These are phyloP conservation scores for Zelleria hepariella DNA, from an alignment of 2,888 invertebrate genomes.

Conservation along the genomic window DNA sequence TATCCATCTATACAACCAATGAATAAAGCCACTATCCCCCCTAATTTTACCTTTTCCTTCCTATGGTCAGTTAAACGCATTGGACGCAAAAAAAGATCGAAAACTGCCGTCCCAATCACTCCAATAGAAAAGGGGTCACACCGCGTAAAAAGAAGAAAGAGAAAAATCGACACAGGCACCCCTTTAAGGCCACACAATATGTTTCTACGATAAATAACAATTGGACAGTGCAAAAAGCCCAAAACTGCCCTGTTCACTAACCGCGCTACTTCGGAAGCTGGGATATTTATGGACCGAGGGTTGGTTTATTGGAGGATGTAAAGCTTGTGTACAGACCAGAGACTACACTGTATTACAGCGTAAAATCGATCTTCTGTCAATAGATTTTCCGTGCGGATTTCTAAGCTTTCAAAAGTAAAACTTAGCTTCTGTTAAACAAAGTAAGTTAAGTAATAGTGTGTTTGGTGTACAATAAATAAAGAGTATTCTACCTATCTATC, in stretches of 20 bases:
- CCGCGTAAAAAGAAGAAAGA: neutral
- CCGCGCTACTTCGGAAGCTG: constrained; percentile 64
- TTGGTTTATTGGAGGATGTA: constrained; percentile 48
- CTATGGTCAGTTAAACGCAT: too few relatives aligned
- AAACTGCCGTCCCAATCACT: neutral
- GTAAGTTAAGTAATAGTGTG: too few relatives aligned
- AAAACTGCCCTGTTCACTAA: constrained; percentile 37
- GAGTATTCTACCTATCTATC: too few relatives aligned
- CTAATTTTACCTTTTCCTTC: too few relatives aligned
- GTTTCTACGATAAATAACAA: constrained; percentile 56
- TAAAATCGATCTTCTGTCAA: too few relatives aligned
- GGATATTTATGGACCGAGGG: constrained; percentile 69
- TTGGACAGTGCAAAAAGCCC: constrained; percentile 43
- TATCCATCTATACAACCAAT: too few relatives aligned
- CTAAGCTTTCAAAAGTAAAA: too few relatives aligned
- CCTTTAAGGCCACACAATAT: neutral
- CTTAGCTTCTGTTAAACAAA: too few relatives aligned
- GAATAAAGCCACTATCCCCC: too few relatives aligned
- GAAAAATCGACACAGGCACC: neutral
- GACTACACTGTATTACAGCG: too few relatives aligned
- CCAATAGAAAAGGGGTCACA: neutral
- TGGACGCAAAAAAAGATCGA: neutral
- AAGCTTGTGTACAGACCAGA: neutral
- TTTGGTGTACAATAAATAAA: too few relatives aligned
- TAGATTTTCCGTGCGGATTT: too few relatives aligned